Evolutionary conservation across 2,797 vertebrate genomes (phyloP).

Genomic region (Ptychobarbus kaznakovi): DNA sequence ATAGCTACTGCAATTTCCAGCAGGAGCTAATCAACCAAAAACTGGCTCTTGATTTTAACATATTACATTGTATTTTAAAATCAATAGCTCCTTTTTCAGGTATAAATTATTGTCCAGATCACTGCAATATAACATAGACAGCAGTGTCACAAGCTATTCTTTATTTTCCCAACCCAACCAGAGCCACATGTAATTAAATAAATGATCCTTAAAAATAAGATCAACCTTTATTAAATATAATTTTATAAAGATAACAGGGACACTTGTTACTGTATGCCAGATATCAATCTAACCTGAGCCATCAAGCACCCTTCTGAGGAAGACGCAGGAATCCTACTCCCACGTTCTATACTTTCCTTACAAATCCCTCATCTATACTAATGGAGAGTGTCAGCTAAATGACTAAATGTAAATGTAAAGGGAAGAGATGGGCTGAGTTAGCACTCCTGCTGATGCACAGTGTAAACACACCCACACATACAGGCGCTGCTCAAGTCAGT

Average conservation of each 20-base stretch:
- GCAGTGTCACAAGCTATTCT: neutral
- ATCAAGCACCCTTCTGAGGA: neutral
- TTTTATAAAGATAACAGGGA: neutral
- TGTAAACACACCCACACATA: slow-evolving; percentile 42
- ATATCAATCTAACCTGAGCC: neutral
- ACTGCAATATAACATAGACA: neutral
- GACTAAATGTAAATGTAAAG: slow-evolving; percentile 41
- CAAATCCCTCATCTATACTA: slow-evolving; percentile 7
- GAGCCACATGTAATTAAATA: neutral
- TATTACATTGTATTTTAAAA: neutral
- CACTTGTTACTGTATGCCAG: neutral
- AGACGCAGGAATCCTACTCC: neutral
- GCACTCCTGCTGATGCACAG: slow-evolving; percentile 23
- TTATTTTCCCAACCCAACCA: neutral
- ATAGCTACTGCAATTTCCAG: neutral
- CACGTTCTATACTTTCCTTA: neutral
- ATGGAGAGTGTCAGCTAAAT: slow-evolving; percentile 29
- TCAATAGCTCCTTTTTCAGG: neutral
- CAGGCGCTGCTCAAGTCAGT: neutral
- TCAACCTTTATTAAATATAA: neutral
- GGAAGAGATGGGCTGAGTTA: slow-evolving; percentile 22
- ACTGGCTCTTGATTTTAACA: neutral
- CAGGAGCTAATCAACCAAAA: neutral
- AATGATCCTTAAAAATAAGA: neutral
- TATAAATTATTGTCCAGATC: neutral